Percentiles rank a stretch among this genome's conserved stretches.
Evolutionary conservation across 2,113 vertebrate species (phyloP).

Genomic region (Phodopus roborovskii): DNA sequence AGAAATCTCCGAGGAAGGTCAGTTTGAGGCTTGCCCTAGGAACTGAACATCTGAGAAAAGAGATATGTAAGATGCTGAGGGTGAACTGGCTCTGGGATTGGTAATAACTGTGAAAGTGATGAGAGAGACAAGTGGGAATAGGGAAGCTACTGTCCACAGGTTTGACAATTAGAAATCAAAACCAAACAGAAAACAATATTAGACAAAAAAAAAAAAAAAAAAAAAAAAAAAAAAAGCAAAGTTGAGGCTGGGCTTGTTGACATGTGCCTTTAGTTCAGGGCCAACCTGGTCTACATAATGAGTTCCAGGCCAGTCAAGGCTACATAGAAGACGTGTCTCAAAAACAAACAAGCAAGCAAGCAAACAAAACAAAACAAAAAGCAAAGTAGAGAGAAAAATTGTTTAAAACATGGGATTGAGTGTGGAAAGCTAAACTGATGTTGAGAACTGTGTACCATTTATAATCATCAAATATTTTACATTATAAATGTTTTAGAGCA

Average conservation of each 20-base stretch:
- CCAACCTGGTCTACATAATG: not conserved
- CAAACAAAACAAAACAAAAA: not conserved
- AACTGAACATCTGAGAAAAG: not conserved
- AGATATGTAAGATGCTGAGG: not conserved
- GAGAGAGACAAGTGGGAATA: not conserved
- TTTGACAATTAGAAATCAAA: slow-evolving; percentile 25
- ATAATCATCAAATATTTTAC: slow-evolving; percentile 47
- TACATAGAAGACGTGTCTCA: not conserved
- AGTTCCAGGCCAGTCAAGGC: not conserved
- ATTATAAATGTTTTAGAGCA: slow-evolving; percentile 18
- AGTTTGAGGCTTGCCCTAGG: slow-evolving; percentile 35
- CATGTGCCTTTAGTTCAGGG: not conserved
- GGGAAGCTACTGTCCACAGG: not conserved
- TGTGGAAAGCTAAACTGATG: not conserved
- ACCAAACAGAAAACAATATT: not conserved
- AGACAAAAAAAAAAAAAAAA: not conserved
- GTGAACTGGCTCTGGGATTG: not conserved
- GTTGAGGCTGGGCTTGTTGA: not conserved
- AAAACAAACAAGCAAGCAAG: not conserved
- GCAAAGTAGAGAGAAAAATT: not conserved
- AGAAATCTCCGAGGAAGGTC: slow-evolving; percentile 83
- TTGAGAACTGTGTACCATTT: slow-evolving; percentile 42
- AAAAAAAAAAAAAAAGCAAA: too few relatives aligned
- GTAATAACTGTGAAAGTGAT: not conserved
- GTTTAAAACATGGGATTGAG: not conserved